A percentile compares a stretch with the other conserved stretches of the same genome.
phyloP scores from a whole-genome alignment of 2,113 vertebrate species.

The Coregonus clupeaformis region DNA sequence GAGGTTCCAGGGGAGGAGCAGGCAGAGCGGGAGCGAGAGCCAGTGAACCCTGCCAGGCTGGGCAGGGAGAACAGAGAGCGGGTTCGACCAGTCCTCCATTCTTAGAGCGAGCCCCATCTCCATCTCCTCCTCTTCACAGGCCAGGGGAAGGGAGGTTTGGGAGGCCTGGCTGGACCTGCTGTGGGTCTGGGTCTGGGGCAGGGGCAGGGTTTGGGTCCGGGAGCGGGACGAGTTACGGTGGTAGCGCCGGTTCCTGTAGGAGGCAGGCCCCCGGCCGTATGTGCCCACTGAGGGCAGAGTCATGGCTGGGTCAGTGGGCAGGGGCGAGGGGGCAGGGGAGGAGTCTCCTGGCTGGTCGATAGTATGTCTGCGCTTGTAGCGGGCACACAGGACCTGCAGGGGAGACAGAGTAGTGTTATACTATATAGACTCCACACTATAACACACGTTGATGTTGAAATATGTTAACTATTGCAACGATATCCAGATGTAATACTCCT shows the following conservation, averaged over 20 bases:
- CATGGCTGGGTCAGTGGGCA: constrained; percentile 37
- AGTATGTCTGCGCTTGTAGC: too few relatives aligned
- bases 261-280: constrained; percentile 34
- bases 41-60: constrained; percentile 46
- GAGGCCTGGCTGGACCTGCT: constrained; percentile 21
- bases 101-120: constrained; percentile 38
- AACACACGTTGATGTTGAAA: too few relatives aligned
- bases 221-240: constrained; percentile 31
- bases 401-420: too few relatives aligned
- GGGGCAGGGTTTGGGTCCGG: constrained; percentile 43
- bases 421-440: too few relatives aligned
- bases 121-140: constrained; percentile 37
- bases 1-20: constrained; percentile 69
- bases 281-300: constrained; percentile 50
- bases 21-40: constrained; percentile 54
- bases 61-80: constrained; percentile 86
- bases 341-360: too few relatives aligned
- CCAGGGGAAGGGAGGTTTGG: constrained; percentile 58
- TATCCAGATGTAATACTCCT: too few relatives aligned
- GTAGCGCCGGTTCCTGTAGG: constrained; percentile 41
- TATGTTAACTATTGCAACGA: too few relatives aligned
- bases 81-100: constrained; percentile 67
- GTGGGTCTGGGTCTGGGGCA: constrained; percentile 20
- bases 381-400: too few relatives aligned
- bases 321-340: neutral